A percentile compares a stretch with the other conserved stretches of the same genome.
phyloP scores from a whole-genome alignment of 35 echinoderm and acorn worm genomes.

The Eucidaris tribuloides region DNA sequence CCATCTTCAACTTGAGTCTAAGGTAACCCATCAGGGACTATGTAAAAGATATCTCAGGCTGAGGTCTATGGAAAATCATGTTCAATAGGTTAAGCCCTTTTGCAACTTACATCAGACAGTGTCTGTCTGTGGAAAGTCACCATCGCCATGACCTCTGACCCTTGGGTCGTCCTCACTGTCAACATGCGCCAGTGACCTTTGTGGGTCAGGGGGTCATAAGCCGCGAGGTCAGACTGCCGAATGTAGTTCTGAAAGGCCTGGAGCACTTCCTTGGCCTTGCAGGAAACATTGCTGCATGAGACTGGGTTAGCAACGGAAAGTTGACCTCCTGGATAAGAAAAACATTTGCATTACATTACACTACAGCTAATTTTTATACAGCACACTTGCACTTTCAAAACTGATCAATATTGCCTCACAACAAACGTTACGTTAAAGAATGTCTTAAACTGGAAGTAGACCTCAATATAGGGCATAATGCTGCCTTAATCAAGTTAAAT shows the following conservation, averaged over 20 bases:
- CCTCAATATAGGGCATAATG: neutral
- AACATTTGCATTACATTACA: neutral
- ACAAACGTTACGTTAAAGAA: neutral
- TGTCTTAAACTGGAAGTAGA: neutral
- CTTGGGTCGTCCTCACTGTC: constrained; percentile 63
- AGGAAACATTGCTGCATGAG: constrained; percentile 42
- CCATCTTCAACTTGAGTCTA: no score
- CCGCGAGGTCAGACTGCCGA: constrained; percentile 42
- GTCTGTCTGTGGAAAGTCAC: constrained; percentile 62
- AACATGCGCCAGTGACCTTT: constrained; percentile 75
- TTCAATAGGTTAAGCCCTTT: no score
- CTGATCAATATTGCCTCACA: neutral
- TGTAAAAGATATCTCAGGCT: no score
- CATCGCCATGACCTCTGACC: constrained; percentile 60
- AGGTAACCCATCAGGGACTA: no score
- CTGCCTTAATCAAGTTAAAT: neutral
- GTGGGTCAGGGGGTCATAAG: constrained; percentile 66
- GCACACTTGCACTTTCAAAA: neutral
- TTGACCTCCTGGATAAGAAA: constrained; percentile 59
- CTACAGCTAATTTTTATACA: neutral
- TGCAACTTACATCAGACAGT: constrained; percentile 69
- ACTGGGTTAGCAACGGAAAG: constrained; percentile 65
- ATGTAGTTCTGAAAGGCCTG: constrained; percentile 71
- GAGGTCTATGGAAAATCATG: no score
- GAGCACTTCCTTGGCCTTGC: constrained; percentile 54